Evolutionary conservation across 2,888 invertebrate species (phyloP), one percentile per base, ranked within the genome.

Genomic region (Fissipunctia ypsillon): DNA sequence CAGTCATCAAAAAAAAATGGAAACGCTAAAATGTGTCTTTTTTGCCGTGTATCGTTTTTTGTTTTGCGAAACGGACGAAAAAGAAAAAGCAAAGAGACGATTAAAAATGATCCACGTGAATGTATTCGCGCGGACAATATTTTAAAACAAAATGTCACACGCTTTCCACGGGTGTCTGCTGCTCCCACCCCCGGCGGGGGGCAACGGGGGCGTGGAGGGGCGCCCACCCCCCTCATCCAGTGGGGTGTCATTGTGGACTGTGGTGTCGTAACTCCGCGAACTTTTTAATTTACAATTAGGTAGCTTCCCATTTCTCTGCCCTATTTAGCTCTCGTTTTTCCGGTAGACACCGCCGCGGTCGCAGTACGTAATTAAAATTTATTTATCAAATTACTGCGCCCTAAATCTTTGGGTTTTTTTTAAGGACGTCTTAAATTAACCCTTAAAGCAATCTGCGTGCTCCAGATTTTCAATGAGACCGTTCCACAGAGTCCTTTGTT

Each of bases 221-320:
- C 81, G 68, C 83, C 82, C 88, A 84, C 88, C 92, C 89, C 90
- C 88, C 81, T 82, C 91, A 88, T 88, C 90, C 90, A 87, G 89
- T 90, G 90, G 95, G 95, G 95, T 94, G 96, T 95, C 95, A 95
- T 94, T 96, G 95, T 95, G 95, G 96, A 96, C 96, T 96, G 96
- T 95, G 96, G 96, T 95, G 95, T 96, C 95, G 96, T 96, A 96
- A 96, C 96, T 96, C 94, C 93, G 94, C 95, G 95, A 96, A 96
- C 96, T 96, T 96, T 96, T 96, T 96, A 96, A 96, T 96, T 96
- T 96, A 96, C 96, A 96, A 96, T 96, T 96, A 96, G 95, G 95
- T 96, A 96, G 96, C 95, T 95, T 95, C 95, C 94, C 96, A 95
- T 96, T 95, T 96, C 95, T 95, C 95, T 95, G 95, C 93, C 95